phyloP scores from a whole-genome alignment of 1,140 invertebrate genomes.

The Penaeus chinensis region DNA sequence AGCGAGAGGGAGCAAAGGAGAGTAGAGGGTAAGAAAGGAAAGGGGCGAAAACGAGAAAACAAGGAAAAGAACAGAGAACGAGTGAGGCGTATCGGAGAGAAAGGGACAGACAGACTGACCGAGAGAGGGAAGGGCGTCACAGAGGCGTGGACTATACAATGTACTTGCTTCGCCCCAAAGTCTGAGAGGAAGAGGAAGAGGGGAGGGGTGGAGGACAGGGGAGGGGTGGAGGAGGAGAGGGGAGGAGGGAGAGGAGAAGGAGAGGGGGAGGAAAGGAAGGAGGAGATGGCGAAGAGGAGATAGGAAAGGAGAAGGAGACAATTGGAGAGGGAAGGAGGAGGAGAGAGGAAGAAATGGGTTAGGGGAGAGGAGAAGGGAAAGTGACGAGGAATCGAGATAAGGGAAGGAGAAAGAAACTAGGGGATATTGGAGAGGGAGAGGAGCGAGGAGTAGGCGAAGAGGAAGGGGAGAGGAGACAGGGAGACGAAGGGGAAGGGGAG shows the following conservation, averaged over 20 bases:
- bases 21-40: too few relatives aligned
- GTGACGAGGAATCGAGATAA: neutral
- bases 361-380: neutral
- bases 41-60: too few relatives aligned
- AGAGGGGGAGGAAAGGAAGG: neutral
- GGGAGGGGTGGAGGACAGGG: too few relatives aligned
- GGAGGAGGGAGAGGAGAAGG: neutral
- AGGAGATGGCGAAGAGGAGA: neutral
- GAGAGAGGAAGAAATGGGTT: neutral
- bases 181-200: neutral
- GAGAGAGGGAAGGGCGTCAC: too few relatives aligned
- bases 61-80: too few relatives aligned
- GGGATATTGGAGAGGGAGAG: too few relatives aligned
- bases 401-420: neutral
- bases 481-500: neutral
- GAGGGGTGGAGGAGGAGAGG: too few relatives aligned
- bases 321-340: neutral
- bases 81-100: too few relatives aligned
- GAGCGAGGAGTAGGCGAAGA: neutral
- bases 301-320: neutral
- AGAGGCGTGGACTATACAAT: too few relatives aligned
- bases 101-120: too few relatives aligned
- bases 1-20: neutral
- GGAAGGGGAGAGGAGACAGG: neutral
- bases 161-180: neutral